Percentiles rank a stretch among this genome's conserved stretches.
phyloP scores from a whole-genome alignment of 2,888 invertebrate genomes.

The Lordiphosa andalusiaca region DNA sequence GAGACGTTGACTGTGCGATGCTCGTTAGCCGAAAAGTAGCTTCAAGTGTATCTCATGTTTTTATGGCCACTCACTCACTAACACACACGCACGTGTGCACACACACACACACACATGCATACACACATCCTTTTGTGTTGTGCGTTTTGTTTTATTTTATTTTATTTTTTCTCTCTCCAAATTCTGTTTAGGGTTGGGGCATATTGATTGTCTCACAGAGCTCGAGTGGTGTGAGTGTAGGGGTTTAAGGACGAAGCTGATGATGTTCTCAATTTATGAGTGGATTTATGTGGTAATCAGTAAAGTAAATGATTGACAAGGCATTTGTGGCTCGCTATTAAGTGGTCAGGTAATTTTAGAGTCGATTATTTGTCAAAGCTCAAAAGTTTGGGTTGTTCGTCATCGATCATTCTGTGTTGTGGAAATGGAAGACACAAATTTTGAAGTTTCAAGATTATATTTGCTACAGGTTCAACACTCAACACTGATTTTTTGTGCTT shows the following conservation, averaged over 20 bases:
- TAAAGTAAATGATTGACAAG: conserved; percentile 35
- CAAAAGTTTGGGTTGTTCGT: not conserved
- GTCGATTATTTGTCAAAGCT: conserved; percentile 1
- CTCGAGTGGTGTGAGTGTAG: not conserved
- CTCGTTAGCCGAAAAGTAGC: conserved; percentile 67
- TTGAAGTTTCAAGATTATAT: too few species aligned
- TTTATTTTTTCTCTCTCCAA: not conserved
- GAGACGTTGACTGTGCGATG: conserved; percentile 58
- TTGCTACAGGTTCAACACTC: too few species aligned
- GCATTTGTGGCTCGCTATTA: conserved; percentile 29
- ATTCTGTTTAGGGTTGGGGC: conserved; percentile 30
- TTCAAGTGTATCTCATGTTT: conserved; percentile 51
- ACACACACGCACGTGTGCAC: conserved; percentile 1
- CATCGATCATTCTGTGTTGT: too few species aligned
- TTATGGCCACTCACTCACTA: conserved; percentile 20
- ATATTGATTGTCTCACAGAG: conserved; percentile 52
- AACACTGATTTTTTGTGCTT: too few species aligned
- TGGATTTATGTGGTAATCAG: conserved; percentile 34
- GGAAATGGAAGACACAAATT: too few species aligned
- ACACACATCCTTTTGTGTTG: conserved; percentile 36
- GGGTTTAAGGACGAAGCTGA: conserved; percentile 19
- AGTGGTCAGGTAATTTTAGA: conserved; percentile 2
- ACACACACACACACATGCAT: conserved; percentile 9
- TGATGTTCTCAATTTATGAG: conserved; percentile 29
- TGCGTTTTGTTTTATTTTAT: conserved; percentile 29